These are phyloP conservation scores for Nematolebias whitei DNA, from an alignment of 2,113 vertebrate genomes.

Conservation along the genomic window DNA sequence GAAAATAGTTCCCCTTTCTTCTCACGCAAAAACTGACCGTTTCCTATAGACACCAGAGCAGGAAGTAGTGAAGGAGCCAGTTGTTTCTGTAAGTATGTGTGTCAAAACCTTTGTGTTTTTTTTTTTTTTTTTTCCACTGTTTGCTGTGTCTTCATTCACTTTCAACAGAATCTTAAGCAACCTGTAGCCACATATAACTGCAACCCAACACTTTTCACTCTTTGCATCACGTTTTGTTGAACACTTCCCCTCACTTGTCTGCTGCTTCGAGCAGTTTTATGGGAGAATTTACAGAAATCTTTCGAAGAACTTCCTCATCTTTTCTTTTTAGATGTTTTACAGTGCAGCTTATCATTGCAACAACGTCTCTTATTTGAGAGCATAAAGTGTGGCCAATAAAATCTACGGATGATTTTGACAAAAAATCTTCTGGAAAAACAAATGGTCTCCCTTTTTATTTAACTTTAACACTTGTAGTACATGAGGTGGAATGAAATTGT, in stretches of 20 bases:
- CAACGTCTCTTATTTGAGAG: too few species aligned
- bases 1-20: constrained; percentile 70
- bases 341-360: background rate
- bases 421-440: too few species aligned
- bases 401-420: too few species aligned
- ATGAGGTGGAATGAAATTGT: too few species aligned
- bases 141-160: constrained; percentile 53
- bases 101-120: constrained; percentile 28
- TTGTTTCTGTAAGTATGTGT: constrained; percentile 42
- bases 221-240: constrained; percentile 37
- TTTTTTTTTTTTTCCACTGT: constrained; percentile 33
- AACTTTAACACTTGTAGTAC: background rate
- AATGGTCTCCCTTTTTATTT: too few species aligned
- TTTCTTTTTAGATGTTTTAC: background rate
- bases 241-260: constrained; percentile 35
- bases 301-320: background rate
- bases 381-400: too few species aligned
- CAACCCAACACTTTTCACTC: constrained; percentile 59
- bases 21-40: constrained; percentile 67
- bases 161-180: constrained; percentile 64
- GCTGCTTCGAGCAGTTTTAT: background rate
- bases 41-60: constrained; percentile 39
- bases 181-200: constrained; percentile 29
- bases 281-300: background rate
- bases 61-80: constrained; percentile 9